phyloP scores from a whole-genome alignment of 2,113 vertebrate species.

The Trichechus manatus region DNA sequence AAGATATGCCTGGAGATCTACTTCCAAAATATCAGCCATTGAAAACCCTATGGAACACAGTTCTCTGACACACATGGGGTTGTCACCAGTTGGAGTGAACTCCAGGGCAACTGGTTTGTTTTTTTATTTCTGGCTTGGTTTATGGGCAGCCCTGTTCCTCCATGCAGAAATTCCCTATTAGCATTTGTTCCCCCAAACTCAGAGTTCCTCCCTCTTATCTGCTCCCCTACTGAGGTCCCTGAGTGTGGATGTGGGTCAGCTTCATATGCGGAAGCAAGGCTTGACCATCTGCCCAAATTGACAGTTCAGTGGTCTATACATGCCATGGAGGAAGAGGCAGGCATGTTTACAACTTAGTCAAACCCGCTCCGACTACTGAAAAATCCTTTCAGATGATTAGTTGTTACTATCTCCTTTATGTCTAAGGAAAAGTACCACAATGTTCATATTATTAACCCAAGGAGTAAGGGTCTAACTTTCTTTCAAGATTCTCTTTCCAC shows the following conservation, averaged over 20 bases:
- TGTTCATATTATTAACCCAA: neutral
- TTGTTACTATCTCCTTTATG: neutral
- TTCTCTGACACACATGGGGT: neutral
- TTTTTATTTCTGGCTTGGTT: neutral
- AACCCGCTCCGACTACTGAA: neutral
- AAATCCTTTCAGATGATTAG: neutral
- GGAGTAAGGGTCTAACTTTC: neutral
- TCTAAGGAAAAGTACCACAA: neutral
- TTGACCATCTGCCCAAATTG: neutral
- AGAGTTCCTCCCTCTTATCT: neutral
- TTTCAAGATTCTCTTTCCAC: neutral
- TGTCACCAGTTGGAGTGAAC: neutral
- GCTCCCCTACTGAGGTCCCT: neutral
- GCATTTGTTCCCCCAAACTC: neutral
- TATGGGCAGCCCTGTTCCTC: neutral
- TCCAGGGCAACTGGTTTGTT: neutral
- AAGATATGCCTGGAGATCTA: neutral
- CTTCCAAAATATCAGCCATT: neutral
- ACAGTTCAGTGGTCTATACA: neutral
- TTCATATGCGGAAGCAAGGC: neutral
- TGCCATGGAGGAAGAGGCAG: neutral
- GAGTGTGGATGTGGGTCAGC: neutral
- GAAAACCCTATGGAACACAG: neutral
- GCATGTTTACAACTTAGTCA: neutral
- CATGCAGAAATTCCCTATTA: conserved; percentile 36